Base-by-base conservation (phyloP, 2,888 invertebrate species). In the Rotaria socialis region DNA sequence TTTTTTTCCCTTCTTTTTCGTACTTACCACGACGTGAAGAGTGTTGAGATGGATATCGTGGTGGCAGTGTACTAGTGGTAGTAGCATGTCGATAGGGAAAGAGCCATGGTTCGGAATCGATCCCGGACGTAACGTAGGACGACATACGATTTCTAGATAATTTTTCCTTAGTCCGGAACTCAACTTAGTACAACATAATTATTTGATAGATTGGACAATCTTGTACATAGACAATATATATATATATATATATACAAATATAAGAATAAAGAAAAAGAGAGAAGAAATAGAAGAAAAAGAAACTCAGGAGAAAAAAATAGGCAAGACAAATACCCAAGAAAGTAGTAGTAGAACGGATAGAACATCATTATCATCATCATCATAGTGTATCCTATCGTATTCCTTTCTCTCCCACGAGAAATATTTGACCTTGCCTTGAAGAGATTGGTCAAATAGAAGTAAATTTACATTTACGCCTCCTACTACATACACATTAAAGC, bases 1-100 rank as follows among this genome's bases (percentile, higher is more conserved):
- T 41, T 35, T 27, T 27, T 67, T 67, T n/a, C 27, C 35, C 35
- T 35, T 67, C 5, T 67, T 35, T 27, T 27, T 67, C 27, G 14
- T 67, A 67, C 67, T 67, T 67, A 67, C 67, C 67, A 67, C 67
- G 67, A 41, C 67, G 67, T 19, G 27, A 35, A 67, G 35, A 41
- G 14, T 19, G 4, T 67, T 67, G 67, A 14, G 35, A 27, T 67
- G 67, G 14, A 16, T 67, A 67, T 35, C 67, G 27, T 19, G 67
- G 67, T 6, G 67, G 35, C 35, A 67, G 67, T 67, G 67, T 16
- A 67, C 67, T 67, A 67, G 16, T 67, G 27, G 19, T 7, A 16
- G 19, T 7, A 67, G 16, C 67, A 67, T 67, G 27, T 41, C 14
- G 35, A 41, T 35, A 67, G 6, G 0, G 16, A 7, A 67, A 67